Evolutionary conservation across 2,888 invertebrate genomes (phyloP), one percentile per base, ranked within the genome.

Genomic region (Chrysopilus asiliformis): DNA sequence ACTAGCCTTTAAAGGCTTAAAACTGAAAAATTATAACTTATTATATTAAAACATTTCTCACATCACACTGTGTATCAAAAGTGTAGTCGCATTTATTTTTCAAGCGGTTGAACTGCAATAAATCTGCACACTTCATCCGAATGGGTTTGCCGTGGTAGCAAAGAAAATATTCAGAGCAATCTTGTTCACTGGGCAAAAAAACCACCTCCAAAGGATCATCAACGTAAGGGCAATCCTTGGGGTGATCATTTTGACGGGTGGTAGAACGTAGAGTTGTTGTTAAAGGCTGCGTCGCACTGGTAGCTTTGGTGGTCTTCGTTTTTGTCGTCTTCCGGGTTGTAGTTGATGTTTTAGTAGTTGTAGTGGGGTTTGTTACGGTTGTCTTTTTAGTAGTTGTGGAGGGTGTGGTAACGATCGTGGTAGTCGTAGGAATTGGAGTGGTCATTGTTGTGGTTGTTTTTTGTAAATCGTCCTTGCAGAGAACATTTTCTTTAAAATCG

Each of bases 31-130:
- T n/a, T n/a, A n/a, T n/a, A n/a, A n/a, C n/a, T n/a, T n/a, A n/a
- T n/a, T n/a, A 22, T 22, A 7, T 22, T 7, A 22, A 22, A 22
- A 22, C 10, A 19, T 19, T 27, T 17, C 50, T 40, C 38, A 58
- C 58, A 47, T 48, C 7, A 37, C 59, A 59, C 7, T 50, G 49
- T 10, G 51, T 52, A 24, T 50, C 49, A 22, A 51, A 46, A 0
- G 58, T 49, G 43, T 48, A 55, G 41, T 58, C 59, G 39, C 59
- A 59, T 41, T 52, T 51, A 10, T 49, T 47, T 6, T 48, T 52
- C 7, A 36, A 31, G 0, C 36, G 33, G 48, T 58, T 56, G 31
- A 57, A 59, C 13, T 58, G 53, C 33, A 58, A 42, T 39, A 45
- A 48, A 5, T 47, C 22, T 2, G 57, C 52, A 41, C 59, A 60